Percentiles rank a stretch among this genome's conserved stretches.
Conservation (phyloP, 2,888 invertebrate species). For the Lamproptera curius region DNA sequence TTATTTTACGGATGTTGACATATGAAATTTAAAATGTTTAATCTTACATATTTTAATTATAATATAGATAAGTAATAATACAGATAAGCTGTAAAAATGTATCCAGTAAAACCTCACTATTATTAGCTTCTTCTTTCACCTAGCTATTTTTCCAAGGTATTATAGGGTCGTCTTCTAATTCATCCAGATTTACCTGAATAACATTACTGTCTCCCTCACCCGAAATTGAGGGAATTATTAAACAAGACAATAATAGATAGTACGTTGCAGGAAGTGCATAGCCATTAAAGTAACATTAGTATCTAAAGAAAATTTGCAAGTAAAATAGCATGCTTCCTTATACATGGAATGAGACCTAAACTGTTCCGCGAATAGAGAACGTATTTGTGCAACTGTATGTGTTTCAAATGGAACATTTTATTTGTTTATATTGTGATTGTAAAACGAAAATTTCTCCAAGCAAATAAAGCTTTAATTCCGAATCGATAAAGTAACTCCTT, state of each 20-base stretch:
- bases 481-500: too few species aligned
- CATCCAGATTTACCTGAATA: neutral
- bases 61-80: too few species aligned
- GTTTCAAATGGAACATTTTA: neutral
- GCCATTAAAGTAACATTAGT: constrained; percentile 17
- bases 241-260: constrained; percentile 3
- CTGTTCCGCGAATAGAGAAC: constrained; percentile 5
- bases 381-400: constrained; percentile 1
- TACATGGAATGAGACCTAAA: constrained; percentile 6
- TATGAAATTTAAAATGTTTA: too few species aligned
- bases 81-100: too few species aligned
- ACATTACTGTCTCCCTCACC: neutral
- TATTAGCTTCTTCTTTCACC: neutral
- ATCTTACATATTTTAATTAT: too few species aligned
- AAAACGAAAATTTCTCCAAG: too few species aligned
- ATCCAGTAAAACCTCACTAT: neutral
- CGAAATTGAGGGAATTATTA: constrained; percentile 3
- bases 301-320: constrained; percentile 18
- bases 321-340: constrained; percentile 17
- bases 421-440: too few species aligned
- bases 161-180: too few species aligned
- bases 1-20: too few species aligned
- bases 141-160: too few species aligned
- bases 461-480: too few species aligned
- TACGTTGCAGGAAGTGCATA: constrained; percentile 15